Evolutionary conservation across 2,797 vertebrate genomes (phyloP), one percentile per base, ranked within the genome.

Genomic region (Lepus townsendii): DNA sequence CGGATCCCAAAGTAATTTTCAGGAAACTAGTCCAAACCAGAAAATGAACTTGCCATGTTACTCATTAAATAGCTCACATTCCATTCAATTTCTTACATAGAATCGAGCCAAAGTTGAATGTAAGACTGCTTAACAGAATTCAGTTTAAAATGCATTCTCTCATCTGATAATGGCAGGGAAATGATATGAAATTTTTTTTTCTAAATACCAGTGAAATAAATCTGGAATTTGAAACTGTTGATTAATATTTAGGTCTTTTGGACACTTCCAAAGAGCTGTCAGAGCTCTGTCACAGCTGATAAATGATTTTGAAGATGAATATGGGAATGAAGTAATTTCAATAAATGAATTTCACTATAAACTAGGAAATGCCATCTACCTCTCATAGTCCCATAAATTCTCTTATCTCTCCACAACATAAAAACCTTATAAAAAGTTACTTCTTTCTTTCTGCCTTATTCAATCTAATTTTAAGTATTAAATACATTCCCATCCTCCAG

Each of bases 381-480:
- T 60, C 27, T 57, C n/a, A 2, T 65, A 71, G 68, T 85, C 60
- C 84, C 69, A 91, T 63, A 76, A 26, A 73, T 54, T 73, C 22
- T 76, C 17, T 66, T 68, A 78, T 83, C 63, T 93, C 14, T 38
- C 24, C 17, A 68, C 66, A 2, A 63, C 75, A 75, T 26, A 65
- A 77, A 92, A 92, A 22, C 47, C 63, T 35, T 83, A 76, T 19
- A 60, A 91, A 32, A 8, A 19, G 35, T 69, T 79, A 69, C 57
- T 75, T 77, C 20, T 38, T 84, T 92, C 17, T 26, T 82, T 83
- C 38, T 87, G 16, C 24, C 2, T 80, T 60, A 71, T 62, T 82
- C 30, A 75, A 69, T 3, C 30, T 86, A 77, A 76, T 86, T 68
- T 95, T 73, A 85, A 85, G 62, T 4, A 66, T 52, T 69, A 90